A percentile compares a stretch with the other conserved stretches of the same genome.
Conservation (phyloP, 2,888 invertebrate species). For the Pristionchus arcanus region DNA sequence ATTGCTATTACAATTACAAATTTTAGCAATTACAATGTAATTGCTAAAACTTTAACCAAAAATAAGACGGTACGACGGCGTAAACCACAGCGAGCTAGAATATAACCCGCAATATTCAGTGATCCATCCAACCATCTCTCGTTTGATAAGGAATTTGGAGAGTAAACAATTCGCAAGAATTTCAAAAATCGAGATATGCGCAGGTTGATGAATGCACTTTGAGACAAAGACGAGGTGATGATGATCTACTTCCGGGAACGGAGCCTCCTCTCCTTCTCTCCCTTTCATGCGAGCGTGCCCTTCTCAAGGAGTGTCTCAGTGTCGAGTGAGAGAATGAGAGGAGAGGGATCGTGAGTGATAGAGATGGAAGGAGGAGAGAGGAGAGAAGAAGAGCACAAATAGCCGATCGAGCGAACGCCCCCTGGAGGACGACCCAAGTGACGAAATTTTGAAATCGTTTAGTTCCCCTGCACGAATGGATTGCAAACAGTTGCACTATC, state of each 20-base stretch:
- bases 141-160: not conserved
- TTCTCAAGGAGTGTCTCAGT: slow-evolving; percentile 30
- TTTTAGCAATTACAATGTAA: too few relatives aligned
- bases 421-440: not conserved
- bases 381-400: not conserved
- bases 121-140: not conserved
- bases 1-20: not conserved
- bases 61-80: not conserved
- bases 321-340: not conserved
- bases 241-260: slow-evolving; percentile 21
- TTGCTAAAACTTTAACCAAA: not conserved
- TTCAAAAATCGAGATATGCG: not conserved
- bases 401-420: not conserved
- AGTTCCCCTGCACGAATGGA: not conserved
- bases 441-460: not conserved
- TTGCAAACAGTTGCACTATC: not conserved
- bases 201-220: not conserved
- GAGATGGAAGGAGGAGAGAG: not conserved
- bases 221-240: not conserved
- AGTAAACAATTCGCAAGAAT: not conserved
- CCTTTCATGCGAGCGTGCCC: slow-evolving; percentile 23
- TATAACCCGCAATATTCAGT: not conserved
- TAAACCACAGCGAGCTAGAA: not conserved
- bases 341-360: slow-evolving; percentile 3
- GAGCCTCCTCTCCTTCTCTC: not conserved